Conservation (phyloP, 2,888 invertebrate species). For the Aphodius granarius region DNA sequence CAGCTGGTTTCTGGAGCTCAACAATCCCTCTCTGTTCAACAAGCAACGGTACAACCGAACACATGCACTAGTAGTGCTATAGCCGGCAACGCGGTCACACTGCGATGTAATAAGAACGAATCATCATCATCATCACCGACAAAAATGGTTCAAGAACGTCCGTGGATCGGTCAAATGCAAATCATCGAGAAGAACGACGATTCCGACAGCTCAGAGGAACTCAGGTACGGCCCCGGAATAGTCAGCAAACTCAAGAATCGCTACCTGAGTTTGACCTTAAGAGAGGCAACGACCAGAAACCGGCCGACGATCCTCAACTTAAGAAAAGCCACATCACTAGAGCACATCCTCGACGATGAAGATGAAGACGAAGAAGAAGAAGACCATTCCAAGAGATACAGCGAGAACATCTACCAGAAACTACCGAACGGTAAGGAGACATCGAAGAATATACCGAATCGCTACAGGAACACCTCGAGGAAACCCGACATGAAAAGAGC, state of each 20-base stretch:
- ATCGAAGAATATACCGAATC: constrained; percentile 39
- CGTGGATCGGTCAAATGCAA: constrained; percentile 46
- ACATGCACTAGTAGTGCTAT: constrained; percentile 32
- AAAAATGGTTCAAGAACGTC: constrained; percentile 57
- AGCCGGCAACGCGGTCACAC: constrained; percentile 40
- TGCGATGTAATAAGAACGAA: constrained; percentile 32
- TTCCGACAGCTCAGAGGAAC: constrained; percentile 71
- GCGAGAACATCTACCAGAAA: constrained; percentile 19
- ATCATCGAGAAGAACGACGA: constrained; percentile 44
- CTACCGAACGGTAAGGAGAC: constrained; percentile 40
- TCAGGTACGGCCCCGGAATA: constrained; percentile 90
- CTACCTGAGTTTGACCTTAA: constrained; percentile 80
- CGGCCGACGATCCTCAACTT: constrained; percentile 69
- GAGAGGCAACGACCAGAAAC: constrained; percentile 66
- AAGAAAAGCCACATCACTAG: constrained; percentile 81
- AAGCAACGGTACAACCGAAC: constrained; percentile 30
- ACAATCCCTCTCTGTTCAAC: constrained; percentile 12
- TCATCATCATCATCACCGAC: not conserved
- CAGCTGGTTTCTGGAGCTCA: constrained; percentile 11
- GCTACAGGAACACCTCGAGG: constrained; percentile 57
- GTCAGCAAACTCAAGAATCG: constrained; percentile 85
- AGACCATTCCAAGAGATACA: not conserved
- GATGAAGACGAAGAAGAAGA: constrained; percentile 48
- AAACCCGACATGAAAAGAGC: constrained; percentile 77
- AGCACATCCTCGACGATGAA: constrained; percentile 80